Conservation (phyloP, 2,888 invertebrate genomes). For the Gymnoscelis rufifasciata region DNA sequence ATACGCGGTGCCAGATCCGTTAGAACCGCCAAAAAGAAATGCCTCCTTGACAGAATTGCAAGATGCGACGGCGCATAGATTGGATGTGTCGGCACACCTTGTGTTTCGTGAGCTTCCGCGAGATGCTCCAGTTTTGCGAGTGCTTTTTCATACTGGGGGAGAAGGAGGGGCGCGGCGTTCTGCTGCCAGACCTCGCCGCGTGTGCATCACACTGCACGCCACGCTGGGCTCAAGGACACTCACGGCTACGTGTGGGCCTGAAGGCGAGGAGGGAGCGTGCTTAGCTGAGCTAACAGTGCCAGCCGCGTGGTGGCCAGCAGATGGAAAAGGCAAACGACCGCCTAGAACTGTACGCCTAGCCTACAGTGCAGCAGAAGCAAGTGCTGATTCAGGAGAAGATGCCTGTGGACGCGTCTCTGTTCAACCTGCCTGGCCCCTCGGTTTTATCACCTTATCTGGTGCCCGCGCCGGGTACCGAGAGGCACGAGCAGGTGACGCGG, state of each 20-base stretch:
- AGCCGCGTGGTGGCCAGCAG: slow-evolving; percentile 93
- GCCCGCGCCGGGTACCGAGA: slow-evolving; percentile 91
- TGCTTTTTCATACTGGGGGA: slow-evolving; percentile 94
- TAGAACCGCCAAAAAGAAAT: slow-evolving; percentile 81
- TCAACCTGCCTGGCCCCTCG: slow-evolving; percentile 82
- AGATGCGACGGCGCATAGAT: slow-evolving; percentile 84
- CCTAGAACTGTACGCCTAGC: slow-evolving; percentile 88
- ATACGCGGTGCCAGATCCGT: slow-evolving; percentile 91
- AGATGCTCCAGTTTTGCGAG: slow-evolving; percentile 94
- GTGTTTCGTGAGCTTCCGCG: slow-evolving; percentile 92
- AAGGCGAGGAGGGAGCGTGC: slow-evolving; percentile 95
- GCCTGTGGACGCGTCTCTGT: slow-evolving; percentile 86
- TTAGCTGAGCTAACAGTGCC: slow-evolving; percentile 93
- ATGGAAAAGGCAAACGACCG: slow-evolving; percentile 81
- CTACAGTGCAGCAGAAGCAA: slow-evolving; percentile 92
- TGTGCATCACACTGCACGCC: slow-evolving; percentile 90
- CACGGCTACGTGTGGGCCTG: slow-evolving; percentile 95
- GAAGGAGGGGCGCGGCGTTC: slow-evolving; percentile 89
- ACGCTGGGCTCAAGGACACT: slow-evolving; percentile 80
- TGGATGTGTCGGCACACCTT: slow-evolving; percentile 96
- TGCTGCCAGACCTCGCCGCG: slow-evolving; percentile 83
- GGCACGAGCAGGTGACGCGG: slow-evolving; percentile 89
- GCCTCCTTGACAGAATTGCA: slow-evolving; percentile 79
- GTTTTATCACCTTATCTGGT: slow-evolving; percentile 84
- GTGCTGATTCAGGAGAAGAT: slow-evolving; percentile 81